A percentile compares a stretch with the other conserved stretches of the same genome.
Conservation (phyloP, 2,797 vertebrate genomes). For the Chiroxiphia lanceolata region DNA sequence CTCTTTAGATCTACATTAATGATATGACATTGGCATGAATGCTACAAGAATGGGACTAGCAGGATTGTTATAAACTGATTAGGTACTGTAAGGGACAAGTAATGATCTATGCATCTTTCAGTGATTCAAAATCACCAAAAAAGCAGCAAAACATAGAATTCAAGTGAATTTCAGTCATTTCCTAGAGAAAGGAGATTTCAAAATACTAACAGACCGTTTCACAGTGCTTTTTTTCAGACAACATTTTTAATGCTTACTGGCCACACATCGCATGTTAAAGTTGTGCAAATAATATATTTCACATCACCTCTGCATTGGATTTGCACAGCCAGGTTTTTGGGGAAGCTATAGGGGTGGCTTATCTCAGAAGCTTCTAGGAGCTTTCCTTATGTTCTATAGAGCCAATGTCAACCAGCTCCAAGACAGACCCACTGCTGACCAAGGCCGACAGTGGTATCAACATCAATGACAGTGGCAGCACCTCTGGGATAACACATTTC, state of each 20-base stretch:
- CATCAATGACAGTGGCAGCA: neutral
- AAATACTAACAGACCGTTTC: neutral
- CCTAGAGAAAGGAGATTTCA: neutral
- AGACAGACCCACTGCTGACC: neutral
- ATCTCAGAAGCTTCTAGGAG: neutral
- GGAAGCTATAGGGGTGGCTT: neutral
- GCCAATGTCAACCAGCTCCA: neutral
- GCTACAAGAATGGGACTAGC: neutral
- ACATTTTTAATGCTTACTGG: neutral
- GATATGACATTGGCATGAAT: neutral
- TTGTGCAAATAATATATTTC: neutral
- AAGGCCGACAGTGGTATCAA: neutral
- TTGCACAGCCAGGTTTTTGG: neutral
- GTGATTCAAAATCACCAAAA: neutral
- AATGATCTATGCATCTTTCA: neutral
- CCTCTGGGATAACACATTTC: neutral
- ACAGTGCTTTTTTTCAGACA: neutral
- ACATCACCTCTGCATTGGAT: neutral
- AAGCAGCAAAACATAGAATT: neutral
- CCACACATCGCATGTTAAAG: neutral
- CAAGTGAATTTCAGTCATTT: neutral
- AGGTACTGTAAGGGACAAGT: neutral
- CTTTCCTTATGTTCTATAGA: neutral
- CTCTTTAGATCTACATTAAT: neutral
- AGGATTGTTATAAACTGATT: neutral